Evolutionary conservation across 2,797 vertebrate genomes (phyloP).

Genomic region (Pagetopsis macropterus): DNA sequence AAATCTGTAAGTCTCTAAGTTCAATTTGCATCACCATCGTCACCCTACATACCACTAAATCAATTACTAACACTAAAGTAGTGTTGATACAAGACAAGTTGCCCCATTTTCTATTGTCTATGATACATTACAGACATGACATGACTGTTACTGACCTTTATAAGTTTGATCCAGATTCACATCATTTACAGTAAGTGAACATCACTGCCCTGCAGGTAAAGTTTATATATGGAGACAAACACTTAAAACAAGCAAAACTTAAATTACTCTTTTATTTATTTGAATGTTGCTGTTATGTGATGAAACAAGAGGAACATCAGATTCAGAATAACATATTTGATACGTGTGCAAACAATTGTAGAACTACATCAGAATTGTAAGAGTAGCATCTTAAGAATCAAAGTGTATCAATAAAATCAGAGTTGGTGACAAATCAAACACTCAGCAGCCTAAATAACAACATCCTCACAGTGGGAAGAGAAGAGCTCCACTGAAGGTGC

Average conservation of each 20-base stretch:
- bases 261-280: background rate
- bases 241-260: background rate
- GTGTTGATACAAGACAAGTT: no score
- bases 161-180: background rate
- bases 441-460: background rate
- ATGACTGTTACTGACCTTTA: background rate
- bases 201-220: no score
- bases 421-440: background rate
- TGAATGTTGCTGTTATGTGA: background rate
- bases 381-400: no score
- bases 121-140: background rate
- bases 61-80: no score
- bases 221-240: background rate
- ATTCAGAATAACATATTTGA: background rate
- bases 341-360: background rate
- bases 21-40: no score
- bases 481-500: conserved; percentile 27
- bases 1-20: no score
- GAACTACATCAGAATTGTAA: no score
- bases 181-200: background rate
- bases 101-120: no score
- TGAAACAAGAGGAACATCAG: background rate
- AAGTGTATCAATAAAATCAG: background rate
- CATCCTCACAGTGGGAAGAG: conserved; percentile 1
- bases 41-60: no score